Evolutionary conservation across 2,888 invertebrate genomes (phyloP).

Genomic region (Lycaena phlaeas): DNA sequence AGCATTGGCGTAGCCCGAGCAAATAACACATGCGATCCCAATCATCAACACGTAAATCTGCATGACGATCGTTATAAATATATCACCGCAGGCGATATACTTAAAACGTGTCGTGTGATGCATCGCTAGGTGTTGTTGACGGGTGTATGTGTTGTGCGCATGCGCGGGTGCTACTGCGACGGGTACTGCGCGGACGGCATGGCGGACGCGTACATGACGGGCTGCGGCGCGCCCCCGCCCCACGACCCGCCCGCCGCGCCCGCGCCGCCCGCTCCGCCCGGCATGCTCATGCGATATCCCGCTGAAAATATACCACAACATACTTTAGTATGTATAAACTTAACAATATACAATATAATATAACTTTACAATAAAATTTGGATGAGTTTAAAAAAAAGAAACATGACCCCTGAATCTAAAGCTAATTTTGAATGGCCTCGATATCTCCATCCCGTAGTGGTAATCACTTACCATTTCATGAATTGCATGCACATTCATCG

Average conservation of each 20-base stretch:
- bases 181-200: constrained; percentile 89
- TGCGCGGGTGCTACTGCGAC: constrained; percentile 78
- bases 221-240: constrained; percentile 74
- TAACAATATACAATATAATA: no score
- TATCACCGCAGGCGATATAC: neutral
- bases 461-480: no score
- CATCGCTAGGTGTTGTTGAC: neutral
- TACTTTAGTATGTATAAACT: no score
- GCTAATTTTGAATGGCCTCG: no score
- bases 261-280: constrained; percentile 67
- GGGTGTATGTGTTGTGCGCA: constrained; percentile 6
- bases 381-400: no score
- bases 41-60: neutral
- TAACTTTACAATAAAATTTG: no score
- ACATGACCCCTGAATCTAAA: no score
- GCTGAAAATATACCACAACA: constrained; percentile 40
- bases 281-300: constrained; percentile 77
- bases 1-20: neutral
- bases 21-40: neutral
- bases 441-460: no score
- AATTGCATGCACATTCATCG: no score
- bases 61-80: neutral
- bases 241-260: constrained; percentile 53
- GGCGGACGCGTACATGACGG: constrained; percentile 83
- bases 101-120: neutral